These are phyloP conservation scores for Pentalonia nigronervosa DNA, from an alignment of 1,140 invertebrate species.

Conservation along the genomic window DNA sequence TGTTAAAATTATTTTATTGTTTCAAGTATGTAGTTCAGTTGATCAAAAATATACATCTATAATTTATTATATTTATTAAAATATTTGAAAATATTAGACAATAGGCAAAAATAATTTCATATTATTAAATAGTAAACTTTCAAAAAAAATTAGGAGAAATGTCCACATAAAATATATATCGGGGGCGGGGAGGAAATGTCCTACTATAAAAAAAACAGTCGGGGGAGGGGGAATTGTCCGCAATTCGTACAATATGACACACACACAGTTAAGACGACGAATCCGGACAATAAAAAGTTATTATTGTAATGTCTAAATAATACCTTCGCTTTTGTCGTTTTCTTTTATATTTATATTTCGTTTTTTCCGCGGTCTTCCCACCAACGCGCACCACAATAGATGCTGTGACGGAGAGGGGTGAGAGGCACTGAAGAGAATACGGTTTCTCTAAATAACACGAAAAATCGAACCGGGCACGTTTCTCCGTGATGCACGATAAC, in stretches of 20 bases:
- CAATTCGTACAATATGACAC: neutral
- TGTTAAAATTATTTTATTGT: no score
- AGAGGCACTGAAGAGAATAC: neutral
- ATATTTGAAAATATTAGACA: no score
- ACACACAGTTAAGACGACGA: neutral
- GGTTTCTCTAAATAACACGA: constrained; percentile 46
- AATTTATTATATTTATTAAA: no score
- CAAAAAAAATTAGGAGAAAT: no score
- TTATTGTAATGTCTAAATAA: neutral
- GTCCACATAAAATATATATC: no score
- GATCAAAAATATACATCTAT: no score
- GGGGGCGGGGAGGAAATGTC: no score
- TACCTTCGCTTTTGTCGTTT: neutral
- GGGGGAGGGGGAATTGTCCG: no score
- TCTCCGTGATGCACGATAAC: constrained; percentile 54
- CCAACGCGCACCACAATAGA: neutral
- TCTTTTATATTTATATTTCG: neutral
- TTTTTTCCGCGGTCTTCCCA: neutral
- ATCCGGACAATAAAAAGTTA: neutral
- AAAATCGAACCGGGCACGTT: constrained; percentile 45
- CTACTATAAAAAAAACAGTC: no score
- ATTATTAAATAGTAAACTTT: no score
- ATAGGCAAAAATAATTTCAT: no score
- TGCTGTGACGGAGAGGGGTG: neutral
- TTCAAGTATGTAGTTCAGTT: no score